Base-by-base conservation (phyloP, 2,888 invertebrate species). In the Ferdinandea cuprea region DNA sequence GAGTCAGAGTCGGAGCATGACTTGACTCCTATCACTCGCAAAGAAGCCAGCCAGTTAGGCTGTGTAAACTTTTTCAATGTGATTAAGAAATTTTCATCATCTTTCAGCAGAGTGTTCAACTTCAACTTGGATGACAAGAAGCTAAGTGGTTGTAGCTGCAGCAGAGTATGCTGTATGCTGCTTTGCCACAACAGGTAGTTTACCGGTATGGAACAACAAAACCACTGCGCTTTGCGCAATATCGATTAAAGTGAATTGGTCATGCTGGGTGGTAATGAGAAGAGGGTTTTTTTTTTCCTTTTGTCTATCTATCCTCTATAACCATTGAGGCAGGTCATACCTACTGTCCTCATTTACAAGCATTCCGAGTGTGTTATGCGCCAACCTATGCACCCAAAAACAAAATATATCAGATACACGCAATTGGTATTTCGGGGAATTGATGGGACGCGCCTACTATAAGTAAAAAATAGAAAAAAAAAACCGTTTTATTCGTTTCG, bases 201-300 rank as follows among this genome's bases (percentile, higher is more conserved):
- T 56, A 63, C 30, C 63, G 19, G 35, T 69, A 19, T 15, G 15
- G 40, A 52, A 42, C 46, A 61, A 63, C 69, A 15, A 28, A 52
- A 42, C 46, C 54, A 63, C 69, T n/a, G 35, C 13, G 21, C 44
- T 15, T 76, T 81, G 76, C 76, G 69, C 76, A 81, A 81, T 48
- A 58, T 54, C 80, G 69, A 65, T 74, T 80, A 74, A 69, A 74
- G 61, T 30, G 54, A 80, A 73, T 74, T 54, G 74, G 74, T 69
- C 80, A 76, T 76, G 76, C 80, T 80, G 76, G 80, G 69, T 80
- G 74, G 74, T 73, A 79, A 73, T 73, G 78, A 73, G 66, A 37
- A 35, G 66, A 59, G n/a, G n/a, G 32, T 61, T 46, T 11, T 35
- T 28, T 5, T 19, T 15, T 19, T 52, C 35, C 42, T 25, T n/a